These are phyloP conservation scores for Gonocerus acuteangulatus DNA, from an alignment of 2,888 invertebrate species.

Conservation along the genomic window DNA sequence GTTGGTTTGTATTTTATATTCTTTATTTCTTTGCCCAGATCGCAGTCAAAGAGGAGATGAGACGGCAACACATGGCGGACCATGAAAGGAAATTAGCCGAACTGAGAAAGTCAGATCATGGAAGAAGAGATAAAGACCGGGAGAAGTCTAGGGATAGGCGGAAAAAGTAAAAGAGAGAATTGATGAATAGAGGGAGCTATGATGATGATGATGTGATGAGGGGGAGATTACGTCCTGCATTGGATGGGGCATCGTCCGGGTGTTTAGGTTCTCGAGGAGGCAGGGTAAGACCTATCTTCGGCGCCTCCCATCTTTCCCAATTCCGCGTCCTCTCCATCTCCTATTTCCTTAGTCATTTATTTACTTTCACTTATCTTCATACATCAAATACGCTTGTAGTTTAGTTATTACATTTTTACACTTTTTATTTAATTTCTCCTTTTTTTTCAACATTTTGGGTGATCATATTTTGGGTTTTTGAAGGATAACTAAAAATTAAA, in stretches of 20 bases:
- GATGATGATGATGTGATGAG: not conserved
- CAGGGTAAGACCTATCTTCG: conserved; percentile 19
- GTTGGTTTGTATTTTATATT: not conserved
- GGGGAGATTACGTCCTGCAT: conserved; percentile 1
- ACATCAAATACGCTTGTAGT: conserved; percentile 22
- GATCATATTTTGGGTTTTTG: conserved; percentile 20
- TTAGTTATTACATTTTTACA: conserved; percentile 8
- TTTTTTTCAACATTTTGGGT: conserved; percentile 19
- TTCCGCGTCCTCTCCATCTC: conserved; percentile 12
- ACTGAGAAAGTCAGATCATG: conserved; percentile 34
- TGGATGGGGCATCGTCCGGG: not conserved
- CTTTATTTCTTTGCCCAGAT: no score
- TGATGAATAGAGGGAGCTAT: conserved; percentile 1
- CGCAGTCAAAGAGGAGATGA: conserved; percentile 78
- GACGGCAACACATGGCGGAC: conserved; percentile 78
- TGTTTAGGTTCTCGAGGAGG: conserved; percentile 21
- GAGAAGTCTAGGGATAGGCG: conserved; percentile 31
- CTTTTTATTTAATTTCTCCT: conserved; percentile 18
- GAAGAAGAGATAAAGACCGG: conserved; percentile 31
- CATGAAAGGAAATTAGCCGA: conserved; percentile 72
- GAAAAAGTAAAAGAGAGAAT: conserved; percentile 24
- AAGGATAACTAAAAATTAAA: conserved; percentile 1
- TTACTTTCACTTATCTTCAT: conserved; percentile 14
- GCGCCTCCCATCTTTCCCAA: conserved; percentile 13
- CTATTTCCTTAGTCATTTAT: not conserved